These are phyloP conservation scores for Eclectus roratus DNA, from an alignment of 2,113 vertebrate genomes.

Conservation along the genomic window DNA sequence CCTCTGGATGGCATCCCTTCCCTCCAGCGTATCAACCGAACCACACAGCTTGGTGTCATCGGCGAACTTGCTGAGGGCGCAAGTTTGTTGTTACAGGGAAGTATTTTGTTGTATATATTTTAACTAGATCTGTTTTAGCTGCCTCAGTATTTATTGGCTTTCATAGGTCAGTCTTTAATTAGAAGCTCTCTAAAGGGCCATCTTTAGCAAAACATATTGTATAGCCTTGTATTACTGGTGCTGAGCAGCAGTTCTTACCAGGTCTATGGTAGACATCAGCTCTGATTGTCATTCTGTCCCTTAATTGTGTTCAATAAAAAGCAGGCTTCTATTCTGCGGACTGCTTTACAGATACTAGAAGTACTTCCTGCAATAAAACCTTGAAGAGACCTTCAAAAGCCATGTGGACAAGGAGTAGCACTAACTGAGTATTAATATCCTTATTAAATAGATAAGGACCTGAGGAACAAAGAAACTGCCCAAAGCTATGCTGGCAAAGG, in stretches of 20 bases:
- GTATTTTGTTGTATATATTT: not conserved
- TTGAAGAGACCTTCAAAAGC: not conserved
- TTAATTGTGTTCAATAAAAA: not conserved
- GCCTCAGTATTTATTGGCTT: not conserved
- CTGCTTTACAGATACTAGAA: not conserved
- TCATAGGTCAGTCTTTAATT: not conserved
- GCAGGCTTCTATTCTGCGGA: not conserved
- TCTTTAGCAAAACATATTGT: not conserved
- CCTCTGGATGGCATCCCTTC: too few relatives aligned
- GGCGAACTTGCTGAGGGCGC: too few relatives aligned
- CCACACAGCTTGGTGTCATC: too few relatives aligned
- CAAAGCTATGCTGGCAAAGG: conserved; percentile 20
- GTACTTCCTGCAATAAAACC: not conserved
- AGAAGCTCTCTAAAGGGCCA: not conserved
- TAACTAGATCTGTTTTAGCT: not conserved
- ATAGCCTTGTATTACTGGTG: not conserved
- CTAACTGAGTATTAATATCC: conserved; percentile 28
- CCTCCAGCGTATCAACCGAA: too few relatives aligned
- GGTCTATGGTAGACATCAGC: not conserved
- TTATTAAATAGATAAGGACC: conserved; percentile 49
- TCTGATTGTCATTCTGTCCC: not conserved
- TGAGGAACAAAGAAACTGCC: conserved; percentile 34
- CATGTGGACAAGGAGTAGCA: not conserved
- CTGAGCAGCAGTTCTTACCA: not conserved
- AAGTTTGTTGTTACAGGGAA: not conserved